These are phyloP conservation scores for Periphyllus acericola DNA, from an alignment of 2,888 invertebrate genomes.

Conservation along the genomic window DNA sequence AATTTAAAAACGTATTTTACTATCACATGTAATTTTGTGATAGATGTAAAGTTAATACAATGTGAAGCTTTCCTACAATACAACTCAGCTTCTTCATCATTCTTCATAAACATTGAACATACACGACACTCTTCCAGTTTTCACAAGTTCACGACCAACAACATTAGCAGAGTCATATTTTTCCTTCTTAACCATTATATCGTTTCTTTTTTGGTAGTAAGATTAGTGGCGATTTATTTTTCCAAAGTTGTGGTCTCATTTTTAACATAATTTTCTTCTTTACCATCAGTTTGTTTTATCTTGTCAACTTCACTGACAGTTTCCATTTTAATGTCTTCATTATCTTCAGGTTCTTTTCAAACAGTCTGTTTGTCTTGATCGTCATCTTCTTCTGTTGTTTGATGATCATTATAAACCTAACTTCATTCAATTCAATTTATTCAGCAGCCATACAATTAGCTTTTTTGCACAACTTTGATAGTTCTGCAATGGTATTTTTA, in stretches of 20 bases:
- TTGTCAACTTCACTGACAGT: slow-evolving; percentile 35
- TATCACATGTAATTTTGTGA: slow-evolving; percentile 64
- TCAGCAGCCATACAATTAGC: slow-evolving; percentile 93
- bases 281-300: background rate
- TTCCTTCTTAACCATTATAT: slow-evolving; percentile 22
- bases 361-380: slow-evolving; percentile 70
- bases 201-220: slow-evolving; percentile 48
- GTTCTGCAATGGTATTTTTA: slow-evolving; percentile 70
- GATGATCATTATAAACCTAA: too few relatives aligned
- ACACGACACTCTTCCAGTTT: slow-evolving; percentile 69
- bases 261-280: slow-evolving; percentile 11
- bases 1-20: too few relatives aligned
- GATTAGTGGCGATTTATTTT: slow-evolving; percentile 40
- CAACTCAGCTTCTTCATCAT: slow-evolving; percentile 64
- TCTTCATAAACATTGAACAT: slow-evolving; percentile 69
- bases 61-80: slow-evolving; percentile 65
- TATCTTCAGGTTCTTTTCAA: slow-evolving; percentile 67
- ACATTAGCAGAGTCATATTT: slow-evolving; percentile 62
- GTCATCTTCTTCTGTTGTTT: slow-evolving; percentile 80
- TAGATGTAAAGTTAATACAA: slow-evolving; percentile 64
- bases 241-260: slow-evolving; percentile 21
- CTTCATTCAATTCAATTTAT: slow-evolving; percentile 92
- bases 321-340: slow-evolving; percentile 67
- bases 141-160: slow-evolving; percentile 65
- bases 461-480: slow-evolving; percentile 88